phyloP scores from a whole-genome alignment of 2,797 vertebrate species.

The Acanthopagrus latus region DNA sequence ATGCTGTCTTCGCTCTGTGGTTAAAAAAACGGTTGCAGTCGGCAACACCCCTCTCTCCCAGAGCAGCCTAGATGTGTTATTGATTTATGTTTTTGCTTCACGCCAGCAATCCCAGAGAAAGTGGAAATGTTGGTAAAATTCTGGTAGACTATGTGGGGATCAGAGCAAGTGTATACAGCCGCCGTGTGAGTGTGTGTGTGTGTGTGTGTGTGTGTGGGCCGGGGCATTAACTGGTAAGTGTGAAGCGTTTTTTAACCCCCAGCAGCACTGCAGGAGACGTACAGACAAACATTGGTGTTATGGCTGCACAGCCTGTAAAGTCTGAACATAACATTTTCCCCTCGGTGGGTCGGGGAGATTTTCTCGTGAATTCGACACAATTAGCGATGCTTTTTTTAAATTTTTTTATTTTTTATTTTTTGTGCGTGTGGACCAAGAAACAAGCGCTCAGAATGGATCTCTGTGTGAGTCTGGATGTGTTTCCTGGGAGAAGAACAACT shows the following conservation, averaged over 20 bases:
- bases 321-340: constrained; percentile 10
- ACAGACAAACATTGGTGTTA: constrained; percentile 2
- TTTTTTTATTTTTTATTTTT: neutral
- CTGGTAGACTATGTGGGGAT: constrained; percentile 32
- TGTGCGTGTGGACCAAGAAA: constrained; percentile 15
- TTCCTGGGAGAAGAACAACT: constrained; percentile 40
- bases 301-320: constrained; percentile 15
- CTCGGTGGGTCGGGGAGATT: neutral
- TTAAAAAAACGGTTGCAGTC: constrained; percentile 57
- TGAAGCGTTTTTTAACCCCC: neutral
- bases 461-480: constrained; percentile 17
- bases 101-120: constrained; percentile 56
- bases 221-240: constrained; percentile 4
- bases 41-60: constrained; percentile 47
- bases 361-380: constrained; percentile 39
- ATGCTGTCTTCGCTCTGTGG: constrained; percentile 39
- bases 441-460: constrained; percentile 16
- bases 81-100: constrained; percentile 66
- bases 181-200: constrained; percentile 21
- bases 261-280: neutral
- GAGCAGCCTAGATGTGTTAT: constrained; percentile 60
- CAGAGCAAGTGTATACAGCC: constrained; percentile 23
- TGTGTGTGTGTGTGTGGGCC: constrained; percentile 29
- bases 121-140: constrained; percentile 48
- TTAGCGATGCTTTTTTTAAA: constrained; percentile 23